These are phyloP conservation scores for Palythoa caribaeorum DNA, from an alignment of 92 coral and sea anemone genomes.

Conservation along the genomic window DNA sequence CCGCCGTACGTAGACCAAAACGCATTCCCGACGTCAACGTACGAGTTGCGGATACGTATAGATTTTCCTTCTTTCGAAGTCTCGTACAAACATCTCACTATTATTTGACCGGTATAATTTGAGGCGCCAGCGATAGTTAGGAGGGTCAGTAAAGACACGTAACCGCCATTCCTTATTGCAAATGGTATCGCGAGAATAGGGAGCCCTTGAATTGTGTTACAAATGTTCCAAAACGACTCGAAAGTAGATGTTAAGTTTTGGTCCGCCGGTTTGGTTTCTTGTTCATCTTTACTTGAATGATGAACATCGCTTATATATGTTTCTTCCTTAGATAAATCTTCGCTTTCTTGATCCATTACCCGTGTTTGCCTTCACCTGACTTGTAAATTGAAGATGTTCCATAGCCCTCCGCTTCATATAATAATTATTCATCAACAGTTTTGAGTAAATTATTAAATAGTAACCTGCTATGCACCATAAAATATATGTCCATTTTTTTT, in stretches of 20 bases:
- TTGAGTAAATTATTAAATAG: constrained; percentile 24
- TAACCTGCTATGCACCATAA: constrained; percentile 4
- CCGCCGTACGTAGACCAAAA: constrained; percentile 79
- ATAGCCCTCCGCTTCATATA: neutral
- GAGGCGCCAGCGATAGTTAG: constrained; percentile 81
- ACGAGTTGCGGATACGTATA: constrained; percentile 82
- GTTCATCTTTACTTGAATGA: constrained; percentile 17
- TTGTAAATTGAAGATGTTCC: neutral
- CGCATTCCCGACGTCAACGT: constrained; percentile 87
- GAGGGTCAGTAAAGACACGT: constrained; percentile 74
- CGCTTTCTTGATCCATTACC: neutral
- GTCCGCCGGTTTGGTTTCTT: constrained; percentile 47
- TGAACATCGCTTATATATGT: constrained; percentile 10
- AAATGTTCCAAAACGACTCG: constrained; percentile 97
- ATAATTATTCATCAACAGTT: neutral
- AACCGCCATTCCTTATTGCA: constrained; percentile 89
- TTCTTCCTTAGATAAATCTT: neutral
- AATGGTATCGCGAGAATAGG: constrained; percentile 95
- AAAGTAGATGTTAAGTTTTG: constrained; percentile 71
- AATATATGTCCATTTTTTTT: neutral
- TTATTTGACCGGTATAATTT: constrained; percentile 90
- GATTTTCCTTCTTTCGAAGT: constrained; percentile 56
- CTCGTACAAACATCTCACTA: constrained; percentile 87
- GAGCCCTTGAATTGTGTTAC: constrained; percentile 98
- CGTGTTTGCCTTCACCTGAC: neutral